Evolutionary conservation across 2,113 vertebrate species (phyloP).

Genomic region (human): DNA sequence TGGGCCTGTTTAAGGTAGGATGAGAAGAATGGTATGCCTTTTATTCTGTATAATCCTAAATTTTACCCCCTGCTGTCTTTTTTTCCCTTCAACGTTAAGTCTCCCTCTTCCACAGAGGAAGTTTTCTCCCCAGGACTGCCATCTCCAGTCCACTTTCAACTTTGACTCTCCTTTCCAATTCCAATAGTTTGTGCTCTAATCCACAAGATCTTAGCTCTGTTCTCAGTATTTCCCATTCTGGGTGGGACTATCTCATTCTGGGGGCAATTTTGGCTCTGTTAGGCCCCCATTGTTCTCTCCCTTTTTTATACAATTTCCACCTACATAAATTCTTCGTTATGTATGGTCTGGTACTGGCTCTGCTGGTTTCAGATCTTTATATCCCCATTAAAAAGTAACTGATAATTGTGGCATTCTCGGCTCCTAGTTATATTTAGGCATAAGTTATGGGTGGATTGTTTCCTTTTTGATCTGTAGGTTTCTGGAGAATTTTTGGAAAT

Average conservation of each 20-base stretch:
- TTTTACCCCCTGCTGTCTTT: background rate
- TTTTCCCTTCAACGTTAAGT: background rate
- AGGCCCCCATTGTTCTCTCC: background rate
- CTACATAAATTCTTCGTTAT: background rate
- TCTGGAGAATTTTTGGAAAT: slow-evolving; percentile 9
- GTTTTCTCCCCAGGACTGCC: background rate
- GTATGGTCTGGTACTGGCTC: background rate
- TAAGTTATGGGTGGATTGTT: background rate
- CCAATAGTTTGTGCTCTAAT: background rate
- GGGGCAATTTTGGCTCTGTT: background rate
- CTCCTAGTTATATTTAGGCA: slow-evolving; percentile 18
- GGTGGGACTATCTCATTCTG: background rate
- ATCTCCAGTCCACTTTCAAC: background rate
- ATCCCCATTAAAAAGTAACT: background rate
- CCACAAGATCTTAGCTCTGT: background rate
- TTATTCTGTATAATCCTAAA: background rate
- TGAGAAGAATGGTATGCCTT: background rate
- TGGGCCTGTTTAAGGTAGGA: slow-evolving; percentile 74
- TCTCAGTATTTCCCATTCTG: background rate
- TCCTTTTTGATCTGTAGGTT: background rate
- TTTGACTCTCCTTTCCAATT: background rate
- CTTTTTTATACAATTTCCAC: background rate
- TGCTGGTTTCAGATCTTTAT: slow-evolving; percentile 12
- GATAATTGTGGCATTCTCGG: slow-evolving; percentile 22
- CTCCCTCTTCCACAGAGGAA: background rate